Conservation (phyloP, 2,113 vertebrate species). For the Thymallus thymallus region DNA sequence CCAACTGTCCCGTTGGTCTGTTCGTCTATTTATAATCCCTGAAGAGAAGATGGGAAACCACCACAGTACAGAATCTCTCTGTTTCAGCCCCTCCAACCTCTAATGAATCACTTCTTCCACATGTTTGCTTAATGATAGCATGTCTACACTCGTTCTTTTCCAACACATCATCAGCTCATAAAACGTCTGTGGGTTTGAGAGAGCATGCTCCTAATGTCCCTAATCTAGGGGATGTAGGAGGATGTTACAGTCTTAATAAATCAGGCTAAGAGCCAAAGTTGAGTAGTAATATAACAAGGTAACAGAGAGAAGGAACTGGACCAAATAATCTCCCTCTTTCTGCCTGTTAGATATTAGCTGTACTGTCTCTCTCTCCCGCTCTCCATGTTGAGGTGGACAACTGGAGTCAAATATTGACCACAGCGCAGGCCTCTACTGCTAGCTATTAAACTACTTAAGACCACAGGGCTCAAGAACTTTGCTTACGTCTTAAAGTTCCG, state of each 20-base stretch:
- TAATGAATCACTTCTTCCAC: constrained; percentile 69
- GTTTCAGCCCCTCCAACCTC: constrained; percentile 26
- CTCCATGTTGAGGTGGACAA: constrained; percentile 16
- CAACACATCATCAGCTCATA: constrained; percentile 56
- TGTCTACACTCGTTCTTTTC: constrained; percentile 63
- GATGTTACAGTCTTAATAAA: background rate
- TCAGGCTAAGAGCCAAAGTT: background rate
- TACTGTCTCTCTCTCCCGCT: background rate
- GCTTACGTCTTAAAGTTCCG: background rate
- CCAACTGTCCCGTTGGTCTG: constrained; percentile 5
- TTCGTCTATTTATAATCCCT: constrained; percentile 27
- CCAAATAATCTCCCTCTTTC: background rate
- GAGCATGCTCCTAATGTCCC: constrained; percentile 26
- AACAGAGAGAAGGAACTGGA: background rate
- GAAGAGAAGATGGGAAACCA: constrained; percentile 30
- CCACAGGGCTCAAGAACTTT: constrained; percentile 18
- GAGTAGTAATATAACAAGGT: background rate
- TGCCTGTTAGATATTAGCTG: constrained; percentile 57
- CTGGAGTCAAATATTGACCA: background rate
- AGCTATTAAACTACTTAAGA: constrained; percentile 17
- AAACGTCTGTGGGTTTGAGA: constrained; percentile 46
- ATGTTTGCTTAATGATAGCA: constrained; percentile 66
- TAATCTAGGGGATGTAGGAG: background rate
- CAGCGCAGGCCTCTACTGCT: constrained; percentile 20
- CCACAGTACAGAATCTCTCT: constrained; percentile 23